Conservation (phyloP, 2,888 invertebrate species). For the Epistrophella euchroma region DNA sequence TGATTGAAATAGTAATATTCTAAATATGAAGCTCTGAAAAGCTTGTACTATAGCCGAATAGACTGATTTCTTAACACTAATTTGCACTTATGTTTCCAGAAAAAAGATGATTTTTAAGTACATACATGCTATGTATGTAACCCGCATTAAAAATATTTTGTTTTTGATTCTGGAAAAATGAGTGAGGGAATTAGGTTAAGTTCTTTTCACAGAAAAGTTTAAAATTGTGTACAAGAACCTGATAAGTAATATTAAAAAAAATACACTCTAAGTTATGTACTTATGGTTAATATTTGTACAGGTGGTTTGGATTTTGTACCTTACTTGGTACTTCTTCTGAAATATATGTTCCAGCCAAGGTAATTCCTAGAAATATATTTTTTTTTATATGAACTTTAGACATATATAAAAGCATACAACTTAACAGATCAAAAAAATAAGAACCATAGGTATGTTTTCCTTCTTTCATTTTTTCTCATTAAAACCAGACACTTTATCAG, state of each 20-base stretch:
- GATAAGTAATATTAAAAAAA: no score
- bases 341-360: not conserved
- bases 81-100: not conserved
- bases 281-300: not conserved
- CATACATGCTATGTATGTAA: no score
- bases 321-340: not conserved
- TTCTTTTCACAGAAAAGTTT: not conserved
- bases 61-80: not conserved
- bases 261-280: no score
- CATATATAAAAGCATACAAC: not conserved
- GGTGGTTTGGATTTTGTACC: not conserved
- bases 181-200: not conserved
- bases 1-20: not conserved
- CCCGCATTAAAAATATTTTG: not conserved
- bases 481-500: constrained; percentile 37
- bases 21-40: not conserved
- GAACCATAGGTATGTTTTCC: no score
- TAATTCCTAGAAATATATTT: not conserved
- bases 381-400: not conserved
- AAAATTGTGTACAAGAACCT: not conserved
- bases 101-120: not conserved
- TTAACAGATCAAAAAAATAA: not conserved
- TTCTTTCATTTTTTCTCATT: constrained; percentile 35
- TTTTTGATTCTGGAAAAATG: not conserved
- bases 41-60: not conserved